Evolutionary conservation across 1,140 invertebrate genomes (phyloP), one percentile per base, ranked within the genome.

Genomic region (Zophobas morio): DNA sequence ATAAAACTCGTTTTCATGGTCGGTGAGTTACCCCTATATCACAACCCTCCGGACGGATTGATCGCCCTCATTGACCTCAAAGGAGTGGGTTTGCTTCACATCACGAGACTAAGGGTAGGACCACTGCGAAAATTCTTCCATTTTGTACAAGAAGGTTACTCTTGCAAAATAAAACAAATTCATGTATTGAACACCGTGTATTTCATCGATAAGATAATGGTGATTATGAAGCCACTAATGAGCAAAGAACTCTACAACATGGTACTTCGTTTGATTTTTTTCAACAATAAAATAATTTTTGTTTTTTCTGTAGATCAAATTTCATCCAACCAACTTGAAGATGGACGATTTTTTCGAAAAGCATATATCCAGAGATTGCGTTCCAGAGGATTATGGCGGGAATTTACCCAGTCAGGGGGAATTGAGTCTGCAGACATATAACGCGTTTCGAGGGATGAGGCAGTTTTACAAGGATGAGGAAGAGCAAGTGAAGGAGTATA

Each of bases 41-140:
- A 84, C 36, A 76, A 84, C 60, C 82, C 83, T 0, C 82, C 84
- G 6, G 78, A 74, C 6, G 84, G 91, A 0, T 87, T 90, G 46
- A 86, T 92, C 33, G 89, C 92, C 80, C 83, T 93, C 0, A 91
- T 92, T 76, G 90, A 93, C 81, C 91, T 92, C 89, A 84, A 88
- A 75, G 90, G 89, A 0, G 4, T 74, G 2, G 84, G 86, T 39
- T 79, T 92, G 0, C 88, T 88, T 1, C 90, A 92, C 82, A 82
- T 92, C 3, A 88, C 88, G 0, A 84, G 88, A 79, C 80, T 90
- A 46, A 88, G 88, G 54, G 74, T 89, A 1, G 76, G 79, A 1
- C 82, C 81, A 37, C 81, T 89, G 1, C 80, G 84, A 42, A 84
- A 82, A 76, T 88, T 87, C 60, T 87, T 87, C 39, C 82, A 87